Percentiles rank a stretch among this genome's conserved stretches.
Conservation (phyloP, 2,888 invertebrate genomes). For the Anoplius nigerrimus region DNA sequence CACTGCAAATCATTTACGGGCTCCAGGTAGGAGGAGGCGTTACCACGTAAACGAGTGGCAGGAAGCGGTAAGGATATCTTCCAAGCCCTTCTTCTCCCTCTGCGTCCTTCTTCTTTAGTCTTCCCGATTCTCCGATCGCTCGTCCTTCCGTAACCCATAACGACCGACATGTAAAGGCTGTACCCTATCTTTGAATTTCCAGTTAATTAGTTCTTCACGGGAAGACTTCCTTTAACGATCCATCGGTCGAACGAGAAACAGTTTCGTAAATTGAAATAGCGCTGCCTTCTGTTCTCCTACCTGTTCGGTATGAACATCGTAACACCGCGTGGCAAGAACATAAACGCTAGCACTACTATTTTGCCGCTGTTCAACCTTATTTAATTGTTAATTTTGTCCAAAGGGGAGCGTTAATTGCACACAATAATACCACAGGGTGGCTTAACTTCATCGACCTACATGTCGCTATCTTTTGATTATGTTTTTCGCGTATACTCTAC, state of each 20-base stretch:
- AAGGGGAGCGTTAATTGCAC: too few relatives aligned
- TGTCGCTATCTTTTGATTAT: too few relatives aligned
- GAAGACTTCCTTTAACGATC: slow-evolving; percentile 30
- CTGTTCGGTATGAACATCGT: too few relatives aligned
- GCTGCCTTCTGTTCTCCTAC: too few relatives aligned
- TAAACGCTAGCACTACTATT: too few relatives aligned
- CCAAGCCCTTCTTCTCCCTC: slow-evolving; percentile 22
- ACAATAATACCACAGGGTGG: too few relatives aligned
- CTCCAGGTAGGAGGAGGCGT: slow-evolving; percentile 36
- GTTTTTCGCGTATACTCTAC: too few relatives aligned
- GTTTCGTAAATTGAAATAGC: slow-evolving; percentile 24
- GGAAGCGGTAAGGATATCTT: slow-evolving; percentile 59
- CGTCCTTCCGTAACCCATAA: slow-evolving; percentile 32
- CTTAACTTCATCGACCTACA: too few relatives aligned
- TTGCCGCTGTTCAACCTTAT: too few relatives aligned
- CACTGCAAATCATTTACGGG: slow-evolving; percentile 51
- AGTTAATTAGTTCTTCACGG: slow-evolving; percentile 65
- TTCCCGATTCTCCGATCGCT: slow-evolving; percentile 1
- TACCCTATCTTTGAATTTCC: slow-evolving; percentile 55
- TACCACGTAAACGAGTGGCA: slow-evolving; percentile 60
- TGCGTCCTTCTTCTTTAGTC: slow-evolving; percentile 3
- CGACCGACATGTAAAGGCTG: slow-evolving; percentile 46
- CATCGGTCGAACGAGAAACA: slow-evolving; percentile 7
- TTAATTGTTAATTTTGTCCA: too few relatives aligned
- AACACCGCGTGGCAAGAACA: too few relatives aligned